Evolutionary conservation across 64 coral and sea anemone species (phyloP).

Genomic region (Trachythela sp.): DNA sequence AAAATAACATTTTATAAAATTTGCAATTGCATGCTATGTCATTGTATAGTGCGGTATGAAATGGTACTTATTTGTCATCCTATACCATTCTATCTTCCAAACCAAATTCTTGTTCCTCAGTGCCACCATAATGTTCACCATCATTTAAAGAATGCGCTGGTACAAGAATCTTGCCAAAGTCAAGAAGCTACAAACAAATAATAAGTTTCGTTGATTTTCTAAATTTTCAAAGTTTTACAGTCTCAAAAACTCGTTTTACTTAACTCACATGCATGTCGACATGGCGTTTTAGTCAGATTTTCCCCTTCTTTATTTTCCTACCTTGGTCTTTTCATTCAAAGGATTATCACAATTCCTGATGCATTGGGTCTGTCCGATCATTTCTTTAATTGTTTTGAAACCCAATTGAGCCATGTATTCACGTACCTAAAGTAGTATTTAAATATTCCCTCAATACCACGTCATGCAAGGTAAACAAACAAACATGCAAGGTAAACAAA

Average conservation of each 20-base stretch:
- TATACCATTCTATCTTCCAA: slow-evolving; percentile 76
- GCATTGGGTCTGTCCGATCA: slow-evolving; percentile 77
- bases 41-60: too few relatives aligned
- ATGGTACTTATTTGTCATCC: not conserved
- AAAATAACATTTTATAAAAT: too few relatives aligned
- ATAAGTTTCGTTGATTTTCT: not conserved
- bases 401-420: slow-evolving; percentile 82
- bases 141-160: slow-evolving; percentile 62
- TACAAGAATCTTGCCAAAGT: slow-evolving; percentile 70
- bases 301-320: not conserved
- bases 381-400: slow-evolving; percentile 59
- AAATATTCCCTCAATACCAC: not conserved
- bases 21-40: too few relatives aligned
- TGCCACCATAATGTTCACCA: slow-evolving; percentile 76
- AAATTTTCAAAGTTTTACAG: not conserved
- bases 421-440: slow-evolving; percentile 54
- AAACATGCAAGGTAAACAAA: not conserved
- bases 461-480: not conserved
- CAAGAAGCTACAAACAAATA: slow-evolving; percentile 53
- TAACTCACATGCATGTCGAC: not conserved
- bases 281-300: too few relatives aligned
- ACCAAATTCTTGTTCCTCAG: slow-evolving; percentile 64
- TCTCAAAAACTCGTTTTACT: not conserved
- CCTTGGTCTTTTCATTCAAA: slow-evolving; percentile 72
- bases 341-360: slow-evolving; percentile 59